Conservation (phyloP, 1,140 invertebrate genomes). For the Heliconius himera region DNA sequence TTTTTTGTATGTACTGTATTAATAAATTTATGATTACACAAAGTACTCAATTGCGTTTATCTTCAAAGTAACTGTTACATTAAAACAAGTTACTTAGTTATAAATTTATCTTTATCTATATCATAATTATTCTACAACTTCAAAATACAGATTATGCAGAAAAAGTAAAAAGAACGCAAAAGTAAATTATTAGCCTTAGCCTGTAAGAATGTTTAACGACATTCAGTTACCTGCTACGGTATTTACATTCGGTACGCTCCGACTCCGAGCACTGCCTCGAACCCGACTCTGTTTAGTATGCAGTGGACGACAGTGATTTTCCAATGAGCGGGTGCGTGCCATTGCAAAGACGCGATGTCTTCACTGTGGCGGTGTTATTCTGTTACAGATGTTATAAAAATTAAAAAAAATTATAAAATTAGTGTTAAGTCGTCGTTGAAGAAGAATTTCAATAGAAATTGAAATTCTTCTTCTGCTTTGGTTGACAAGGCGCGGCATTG, state of each 20-base stretch:
- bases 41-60: no score
- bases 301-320: constrained; percentile 72
- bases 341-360: constrained; percentile 72
- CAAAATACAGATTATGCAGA: background rate
- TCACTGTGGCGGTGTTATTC: constrained; percentile 56
- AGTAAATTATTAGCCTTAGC: background rate
- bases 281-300: constrained; percentile 56
- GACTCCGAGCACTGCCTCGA: background rate
- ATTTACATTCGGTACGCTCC: background rate
- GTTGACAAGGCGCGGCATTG: no score
- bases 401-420: background rate
- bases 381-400: constrained; percentile 20
- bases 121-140: background rate
- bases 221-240: constrained; percentile 8
- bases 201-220: background rate
- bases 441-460: no score
- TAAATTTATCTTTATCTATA: no score
- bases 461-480: no score
- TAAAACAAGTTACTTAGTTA: no score
- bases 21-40: no score
- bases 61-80: no score
- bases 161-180: background rate
- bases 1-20: no score
- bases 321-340: constrained; percentile 67
- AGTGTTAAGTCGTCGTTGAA: no score